Base-by-base conservation (phyloP, 2,888 invertebrate genomes). In the Hirtodrosophila alboralis region DNA sequence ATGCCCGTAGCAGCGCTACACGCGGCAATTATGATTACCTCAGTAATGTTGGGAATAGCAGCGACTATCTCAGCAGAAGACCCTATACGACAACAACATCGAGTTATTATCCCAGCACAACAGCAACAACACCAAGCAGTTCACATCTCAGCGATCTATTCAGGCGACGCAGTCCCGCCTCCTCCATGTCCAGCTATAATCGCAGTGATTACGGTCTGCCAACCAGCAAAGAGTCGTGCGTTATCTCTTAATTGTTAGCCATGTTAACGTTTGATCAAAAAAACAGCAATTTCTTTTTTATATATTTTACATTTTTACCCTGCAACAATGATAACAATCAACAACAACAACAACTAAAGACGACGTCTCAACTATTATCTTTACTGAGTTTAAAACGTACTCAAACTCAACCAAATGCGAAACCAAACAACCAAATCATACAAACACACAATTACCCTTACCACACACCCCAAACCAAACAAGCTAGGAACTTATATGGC, bases 181-280 rank as follows among this genome's bases (percentile, higher is more conserved):
- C 80, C 12, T 45, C 64, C 27, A 31, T 31, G 28, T 62, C 74
- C 49, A 57, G 51, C 41, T 79, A 79, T 37, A 56, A 58, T 9
- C 61, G 61, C 36, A 43, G 43, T 14, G 73, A 65, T 31, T 68
- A 72, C 40, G 72, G 65, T 6, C 80, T 80, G 21, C 85, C 87
- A 28, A 75, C 83, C 79, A 77, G 80, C 64, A 90, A 88, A 85
- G 90, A 90, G 70, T 88, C 89, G 72, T 90, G 90, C 83, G 79
- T 88, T 73, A 84, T 90, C 68, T 87, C 87, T 34, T 90, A 90
- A 73, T 58, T 51, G 45, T 62, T 57, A 59, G 28, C 54, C 51
- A 16, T 38, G 18, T 23, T 23, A 23, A 23, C 23, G 7, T 6
- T 63, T 54, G 57, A 52, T 67, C 56, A 60, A 70, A 76, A 70